These are phyloP conservation scores for Eulithis testata DNA, from an alignment of 2,888 invertebrate genomes.

Conservation along the genomic window DNA sequence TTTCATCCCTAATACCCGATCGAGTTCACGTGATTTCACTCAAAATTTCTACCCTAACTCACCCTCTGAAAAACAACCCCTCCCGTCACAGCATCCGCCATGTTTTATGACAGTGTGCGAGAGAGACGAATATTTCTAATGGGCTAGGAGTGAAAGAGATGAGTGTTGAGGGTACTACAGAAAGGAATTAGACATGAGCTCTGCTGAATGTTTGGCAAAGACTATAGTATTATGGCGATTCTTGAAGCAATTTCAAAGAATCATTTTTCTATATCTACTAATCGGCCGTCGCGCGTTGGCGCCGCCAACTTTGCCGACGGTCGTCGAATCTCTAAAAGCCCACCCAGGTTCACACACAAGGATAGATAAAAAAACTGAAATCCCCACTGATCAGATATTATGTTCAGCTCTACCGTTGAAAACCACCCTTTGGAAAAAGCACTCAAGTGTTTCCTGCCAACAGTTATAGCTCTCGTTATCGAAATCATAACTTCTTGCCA, in stretches of 20 bases:
- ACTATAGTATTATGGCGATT: slow-evolving; percentile 38
- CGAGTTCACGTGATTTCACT: slow-evolving; percentile 59
- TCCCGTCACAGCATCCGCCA: slow-evolving; percentile 75
- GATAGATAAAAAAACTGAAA: no score
- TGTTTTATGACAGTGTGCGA: slow-evolving; percentile 58
- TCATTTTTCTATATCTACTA: no score
- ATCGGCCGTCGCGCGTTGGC: no score
- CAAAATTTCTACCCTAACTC: slow-evolving; percentile 61
- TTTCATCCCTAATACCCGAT: slow-evolving; percentile 61
- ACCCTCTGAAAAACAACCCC: slow-evolving; percentile 65
- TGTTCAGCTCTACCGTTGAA: slow-evolving; percentile 22
- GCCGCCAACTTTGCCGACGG: no score
- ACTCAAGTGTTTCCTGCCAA: slow-evolving; percentile 71
- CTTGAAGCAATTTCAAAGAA: background rate
- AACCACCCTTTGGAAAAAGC: slow-evolving; percentile 57
- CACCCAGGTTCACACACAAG: no score
- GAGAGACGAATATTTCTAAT: slow-evolving; percentile 39
- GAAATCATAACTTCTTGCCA: slow-evolving; percentile 75
- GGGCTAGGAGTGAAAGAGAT: slow-evolving; percentile 38
- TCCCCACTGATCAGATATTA: background rate
- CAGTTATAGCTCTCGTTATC: slow-evolving; percentile 80
- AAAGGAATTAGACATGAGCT: slow-evolving; percentile 60
- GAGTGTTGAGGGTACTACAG: slow-evolving; percentile 56
- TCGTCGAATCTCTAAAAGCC: no score
- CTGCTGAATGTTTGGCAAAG: slow-evolving; percentile 64